Evolutionary conservation across 2,113 vertebrate genomes (phyloP).

Genomic region (Neogobius melanostomus): DNA sequence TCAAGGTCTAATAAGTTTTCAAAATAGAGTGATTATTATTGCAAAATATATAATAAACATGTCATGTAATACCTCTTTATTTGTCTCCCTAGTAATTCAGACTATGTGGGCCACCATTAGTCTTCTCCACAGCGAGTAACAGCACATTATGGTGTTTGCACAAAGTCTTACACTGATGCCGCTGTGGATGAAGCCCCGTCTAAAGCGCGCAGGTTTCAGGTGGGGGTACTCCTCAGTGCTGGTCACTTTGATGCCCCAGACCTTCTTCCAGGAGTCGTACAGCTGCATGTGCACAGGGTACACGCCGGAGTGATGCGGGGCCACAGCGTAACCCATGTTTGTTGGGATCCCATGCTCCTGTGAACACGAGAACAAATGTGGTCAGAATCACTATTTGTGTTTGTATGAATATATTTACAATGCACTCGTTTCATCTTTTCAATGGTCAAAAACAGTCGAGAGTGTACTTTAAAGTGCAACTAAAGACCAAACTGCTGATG

Average conservation of each 20-base stretch:
- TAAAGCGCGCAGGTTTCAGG: slow-evolving; percentile 93
- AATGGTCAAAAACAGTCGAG: no score
- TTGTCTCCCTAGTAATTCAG: no score
- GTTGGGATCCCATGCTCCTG: slow-evolving; percentile 97
- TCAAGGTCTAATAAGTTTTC: no score
- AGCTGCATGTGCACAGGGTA: slow-evolving; percentile 94
- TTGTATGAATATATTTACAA: neutral
- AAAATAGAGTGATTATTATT: no score
- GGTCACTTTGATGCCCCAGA: slow-evolving; percentile 94
- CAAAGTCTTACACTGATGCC: slow-evolving; percentile 86
- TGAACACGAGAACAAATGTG: neutral
- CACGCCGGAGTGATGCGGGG: slow-evolving; percentile 95
- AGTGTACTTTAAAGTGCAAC: no score
- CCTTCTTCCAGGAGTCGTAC: slow-evolving; percentile 96
- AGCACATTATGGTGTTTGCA: neutral
- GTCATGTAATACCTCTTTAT: no score
- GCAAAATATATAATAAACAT: no score
- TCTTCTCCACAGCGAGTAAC: no score
- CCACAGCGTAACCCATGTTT: slow-evolving; percentile 96
- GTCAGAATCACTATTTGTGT: neutral
- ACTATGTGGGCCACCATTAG: no score
- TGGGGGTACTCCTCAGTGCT: slow-evolving; percentile 98
- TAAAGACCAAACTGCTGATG: no score
- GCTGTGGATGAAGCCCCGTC: slow-evolving; percentile 92
- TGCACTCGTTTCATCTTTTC: no score